phyloP scores from a whole-genome alignment of 2,113 vertebrate genomes.

The Myiopsitta monachus region DNA sequence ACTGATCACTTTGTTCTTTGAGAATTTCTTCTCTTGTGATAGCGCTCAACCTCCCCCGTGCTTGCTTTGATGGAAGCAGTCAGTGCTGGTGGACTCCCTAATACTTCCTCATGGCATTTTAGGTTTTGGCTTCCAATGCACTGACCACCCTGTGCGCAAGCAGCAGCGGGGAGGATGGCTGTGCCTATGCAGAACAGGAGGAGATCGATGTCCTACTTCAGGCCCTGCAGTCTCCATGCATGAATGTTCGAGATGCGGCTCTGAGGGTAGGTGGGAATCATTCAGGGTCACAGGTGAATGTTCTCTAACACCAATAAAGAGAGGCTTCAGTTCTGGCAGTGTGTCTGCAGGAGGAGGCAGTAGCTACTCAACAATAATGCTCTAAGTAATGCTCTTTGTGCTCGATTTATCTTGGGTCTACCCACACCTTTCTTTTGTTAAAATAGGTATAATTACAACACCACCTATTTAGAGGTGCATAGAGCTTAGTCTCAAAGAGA shows the following conservation, averaged over 20 bases:
- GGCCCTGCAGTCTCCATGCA: constrained; percentile 88
- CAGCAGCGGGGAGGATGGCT: constrained; percentile 85
- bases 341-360: not conserved
- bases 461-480: not conserved
- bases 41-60: rapidly evolving
- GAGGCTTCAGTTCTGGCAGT: not conserved
- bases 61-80: not conserved
- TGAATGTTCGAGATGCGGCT: constrained; percentile 89
- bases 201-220: constrained; percentile 90
- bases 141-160: constrained; percentile 87
- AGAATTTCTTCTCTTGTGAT: not conserved
- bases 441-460: not conserved
- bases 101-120: not conserved
- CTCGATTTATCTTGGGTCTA: not conserved
- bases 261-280: constrained; percentile 82
- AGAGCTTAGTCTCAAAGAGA: not conserved
- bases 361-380: not conserved
- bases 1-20: not conserved
- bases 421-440: not conserved
- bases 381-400: not conserved
- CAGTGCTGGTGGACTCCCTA: not conserved
- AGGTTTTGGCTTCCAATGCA: constrained; percentile 91
- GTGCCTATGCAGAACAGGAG: constrained; percentile 90
- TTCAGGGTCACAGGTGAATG: not conserved
- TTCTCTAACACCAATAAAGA: not conserved